Evolutionary conservation across 1,140 invertebrate genomes (phyloP).

Genomic region (Liolophura sinensis): DNA sequence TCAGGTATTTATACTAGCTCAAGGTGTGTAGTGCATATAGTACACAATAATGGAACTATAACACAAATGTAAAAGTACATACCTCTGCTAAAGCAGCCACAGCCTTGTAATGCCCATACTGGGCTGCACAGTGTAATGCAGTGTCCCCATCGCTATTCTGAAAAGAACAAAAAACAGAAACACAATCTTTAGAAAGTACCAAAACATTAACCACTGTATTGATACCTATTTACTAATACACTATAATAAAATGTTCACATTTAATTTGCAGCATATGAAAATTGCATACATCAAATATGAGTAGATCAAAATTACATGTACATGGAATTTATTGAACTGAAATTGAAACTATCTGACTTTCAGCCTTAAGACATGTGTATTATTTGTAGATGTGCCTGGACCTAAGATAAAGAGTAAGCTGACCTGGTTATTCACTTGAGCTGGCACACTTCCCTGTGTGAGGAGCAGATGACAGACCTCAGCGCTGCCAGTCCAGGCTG

Average conservation of each 20-base stretch:
- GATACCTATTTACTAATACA: no score
- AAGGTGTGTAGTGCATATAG: no score
- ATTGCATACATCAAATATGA: no score
- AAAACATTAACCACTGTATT: not conserved
- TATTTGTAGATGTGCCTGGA: constrained; percentile 3
- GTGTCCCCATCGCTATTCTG: constrained; percentile 94
- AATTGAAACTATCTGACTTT: no score
- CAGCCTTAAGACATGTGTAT: no score
- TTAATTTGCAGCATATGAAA: no score
- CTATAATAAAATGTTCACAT: no score
- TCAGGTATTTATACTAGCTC: no score
- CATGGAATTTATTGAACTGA: no score
- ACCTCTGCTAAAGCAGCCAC: constrained; percentile 77
- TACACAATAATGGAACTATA: no score
- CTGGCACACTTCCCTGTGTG: constrained; percentile 68
- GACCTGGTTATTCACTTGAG: constrained; percentile 82
- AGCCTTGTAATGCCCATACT: constrained; percentile 91
- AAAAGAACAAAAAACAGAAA: constrained; percentile 42
- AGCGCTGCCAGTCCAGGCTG: constrained; percentile 85
- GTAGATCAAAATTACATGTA: no score
- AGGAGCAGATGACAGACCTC: constrained; percentile 81
- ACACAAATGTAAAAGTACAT: constrained; percentile 7
- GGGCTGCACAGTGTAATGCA: constrained; percentile 89
- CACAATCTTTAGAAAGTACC: not conserved
- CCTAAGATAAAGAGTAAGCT: constrained; percentile 22